Conservation (phyloP, 2,113 vertebrate genomes). For the Anolis carolinensis region DNA sequence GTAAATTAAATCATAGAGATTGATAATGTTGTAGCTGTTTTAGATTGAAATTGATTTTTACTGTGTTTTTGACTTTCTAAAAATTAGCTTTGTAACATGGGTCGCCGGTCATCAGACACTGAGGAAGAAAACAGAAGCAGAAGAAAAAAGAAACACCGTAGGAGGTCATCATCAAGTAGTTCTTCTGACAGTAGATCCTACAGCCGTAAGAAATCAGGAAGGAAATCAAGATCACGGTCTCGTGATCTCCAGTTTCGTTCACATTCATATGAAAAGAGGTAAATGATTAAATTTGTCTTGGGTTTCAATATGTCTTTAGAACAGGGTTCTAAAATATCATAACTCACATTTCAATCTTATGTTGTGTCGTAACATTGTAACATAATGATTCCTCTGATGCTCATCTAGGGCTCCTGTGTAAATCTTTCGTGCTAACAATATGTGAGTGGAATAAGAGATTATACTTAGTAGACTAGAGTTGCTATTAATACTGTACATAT, state of each 20-base stretch:
- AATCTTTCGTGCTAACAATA: neutral
- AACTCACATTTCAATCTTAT: neutral
- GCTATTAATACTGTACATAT: neutral
- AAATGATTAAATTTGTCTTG: neutral
- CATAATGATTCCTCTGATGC: neutral
- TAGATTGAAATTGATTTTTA: neutral
- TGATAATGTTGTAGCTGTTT: neutral
- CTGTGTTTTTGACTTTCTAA: slow-evolving; percentile 32
- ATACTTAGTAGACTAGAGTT: neutral
- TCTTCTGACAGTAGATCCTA: slow-evolving; percentile 86
- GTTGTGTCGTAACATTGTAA: neutral
- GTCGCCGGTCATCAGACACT: slow-evolving; percentile 90
- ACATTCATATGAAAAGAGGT: slow-evolving; percentile 84
- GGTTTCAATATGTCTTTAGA: neutral
- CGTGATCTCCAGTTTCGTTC: slow-evolving; percentile 77
- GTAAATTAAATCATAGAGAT: neutral
- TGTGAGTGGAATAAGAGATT: neutral
- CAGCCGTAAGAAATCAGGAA: slow-evolving; percentile 81
- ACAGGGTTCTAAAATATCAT: rapidly evolving
- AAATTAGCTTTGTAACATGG: slow-evolving; percentile 78
- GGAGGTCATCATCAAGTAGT: slow-evolving; percentile 88
- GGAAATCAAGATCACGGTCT: slow-evolving; percentile 83
- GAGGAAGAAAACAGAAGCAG: slow-evolving; percentile 87
- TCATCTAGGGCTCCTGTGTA: neutral
- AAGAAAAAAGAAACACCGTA: slow-evolving; percentile 87